phyloP scores from a whole-genome alignment of 2,888 invertebrate genomes.

The Agrochola lota region DNA sequence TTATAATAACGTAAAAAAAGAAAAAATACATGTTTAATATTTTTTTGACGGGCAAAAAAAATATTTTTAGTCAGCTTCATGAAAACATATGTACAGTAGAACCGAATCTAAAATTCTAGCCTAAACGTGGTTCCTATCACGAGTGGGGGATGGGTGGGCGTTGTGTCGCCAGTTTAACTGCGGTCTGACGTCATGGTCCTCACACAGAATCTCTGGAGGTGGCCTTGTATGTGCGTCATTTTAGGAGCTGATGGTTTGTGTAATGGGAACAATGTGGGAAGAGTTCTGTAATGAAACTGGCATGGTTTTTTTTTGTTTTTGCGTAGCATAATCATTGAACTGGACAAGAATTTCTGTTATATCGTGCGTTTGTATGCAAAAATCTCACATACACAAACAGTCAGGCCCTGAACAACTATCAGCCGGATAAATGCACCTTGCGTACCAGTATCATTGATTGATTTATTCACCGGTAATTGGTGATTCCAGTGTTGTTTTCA shows the following conservation, averaged over 20 bases:
- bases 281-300: background rate
- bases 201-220: conserved; percentile 48
- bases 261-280: conserved; percentile 17
- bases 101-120: conserved; percentile 19
- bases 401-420: background rate
- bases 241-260: conserved; percentile 21
- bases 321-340: background rate
- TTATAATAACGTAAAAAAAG: too few relatives aligned
- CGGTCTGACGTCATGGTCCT: conserved; percentile 54
- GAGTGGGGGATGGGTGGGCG: conserved; percentile 38
- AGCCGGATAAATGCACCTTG: background rate
- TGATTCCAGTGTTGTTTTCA: background rate
- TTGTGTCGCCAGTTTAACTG: conserved; percentile 27
- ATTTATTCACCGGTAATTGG: too few relatives aligned
- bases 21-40: too few relatives aligned
- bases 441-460: background rate
- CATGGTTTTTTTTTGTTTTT: background rate
- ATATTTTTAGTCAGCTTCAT: too few relatives aligned
- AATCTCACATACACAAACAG: background rate
- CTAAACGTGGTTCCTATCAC: conserved; percentile 16
- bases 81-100: background rate
- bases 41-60: too few relatives aligned
- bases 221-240: conserved; percentile 40
- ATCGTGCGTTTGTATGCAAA: background rate
- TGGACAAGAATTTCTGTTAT: background rate